Conservation (phyloP, 2,113 vertebrate genomes). For the Zingel zingel region DNA sequence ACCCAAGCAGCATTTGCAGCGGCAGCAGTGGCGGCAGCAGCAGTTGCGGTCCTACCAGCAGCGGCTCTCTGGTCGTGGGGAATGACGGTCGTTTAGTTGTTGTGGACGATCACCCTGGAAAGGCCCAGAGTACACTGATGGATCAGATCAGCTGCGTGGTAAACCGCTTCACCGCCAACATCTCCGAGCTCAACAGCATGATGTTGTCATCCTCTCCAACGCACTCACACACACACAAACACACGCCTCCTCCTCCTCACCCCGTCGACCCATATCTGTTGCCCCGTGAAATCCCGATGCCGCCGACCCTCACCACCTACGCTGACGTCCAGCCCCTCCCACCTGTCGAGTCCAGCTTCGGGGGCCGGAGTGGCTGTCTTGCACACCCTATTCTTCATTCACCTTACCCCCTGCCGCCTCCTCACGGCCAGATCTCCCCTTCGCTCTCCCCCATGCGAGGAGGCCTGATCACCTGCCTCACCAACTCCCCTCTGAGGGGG, state of each 20-base stretch:
- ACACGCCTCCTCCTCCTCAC: constrained; percentile 79
- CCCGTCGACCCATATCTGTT: constrained; percentile 88
- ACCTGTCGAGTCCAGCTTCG: constrained; percentile 87
- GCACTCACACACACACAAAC: constrained; percentile 74
- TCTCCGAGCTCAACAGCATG: constrained; percentile 96
- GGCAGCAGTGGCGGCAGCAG: constrained; percentile 72
- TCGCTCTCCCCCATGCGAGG: constrained; percentile 72
- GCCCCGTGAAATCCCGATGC: constrained; percentile 91
- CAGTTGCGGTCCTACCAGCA: constrained; percentile 66
- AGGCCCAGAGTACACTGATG: constrained; percentile 92
- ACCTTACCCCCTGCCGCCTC: constrained; percentile 68
- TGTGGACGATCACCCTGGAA: constrained; percentile 76
- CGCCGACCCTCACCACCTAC: constrained; percentile 93
- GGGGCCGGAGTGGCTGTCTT: constrained; percentile 72
- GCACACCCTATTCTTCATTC: constrained; percentile 63
- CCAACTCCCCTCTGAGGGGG: constrained; percentile 83
- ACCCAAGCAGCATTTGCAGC: constrained; percentile 87
- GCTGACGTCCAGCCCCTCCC: constrained; percentile 95
- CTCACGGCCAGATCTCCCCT: constrained; percentile 70
- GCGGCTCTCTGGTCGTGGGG: constrained; percentile 43
- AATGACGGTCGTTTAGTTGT: constrained; percentile 59
- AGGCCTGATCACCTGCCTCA: constrained; percentile 69
- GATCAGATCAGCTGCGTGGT: constrained; percentile 99
- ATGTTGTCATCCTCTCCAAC: constrained; percentile 88
- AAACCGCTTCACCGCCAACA: constrained; percentile 97